Evolutionary conservation across 2,113 vertebrate genomes (phyloP), one percentile per base, ranked within the genome.

Genomic region (Bos indicus): DNA sequence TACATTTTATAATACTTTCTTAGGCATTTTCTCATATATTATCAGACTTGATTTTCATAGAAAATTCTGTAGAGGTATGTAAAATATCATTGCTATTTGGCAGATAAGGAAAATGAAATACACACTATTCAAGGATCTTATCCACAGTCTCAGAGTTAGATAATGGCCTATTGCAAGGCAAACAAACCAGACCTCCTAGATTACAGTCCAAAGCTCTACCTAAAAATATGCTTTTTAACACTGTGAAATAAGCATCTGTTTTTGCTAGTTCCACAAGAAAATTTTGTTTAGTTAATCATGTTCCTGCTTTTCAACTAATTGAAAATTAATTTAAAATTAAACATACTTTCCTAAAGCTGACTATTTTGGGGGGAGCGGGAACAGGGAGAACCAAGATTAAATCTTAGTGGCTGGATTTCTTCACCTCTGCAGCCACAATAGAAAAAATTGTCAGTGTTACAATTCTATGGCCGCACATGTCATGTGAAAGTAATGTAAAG

Each of bases 51-150:
- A 46, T 93, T 90, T 97, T 97, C 48, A 56, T 57, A 82, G 92
- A 67, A 97, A 94, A 88, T 67, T 80, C 25, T 82, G 5, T 90
- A 88, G 77, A 81, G 7, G 9, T 96, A 77, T 91, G 64, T 93
- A 96, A 96, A 97, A 83, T 95, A 86, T 88, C 74, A 82, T 80
- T 88, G 71, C 62, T 86, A n/a, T 95, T 94, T 46, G 23, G 84
- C 19, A 84, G 86, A 96, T 93, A 95, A 95, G 48, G 17, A 91
- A 92, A 94, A 96, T 94, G 52, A 97, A 92, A 86, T 94, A 57
- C 12, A 40, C 1, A n/a, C 43, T 71, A 46, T 84, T 97, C 67
- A 95, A 86, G 77, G 54, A 46, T 78, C 43, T 95, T 96, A 95
- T 84, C 77, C 85, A 90, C 88, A 88, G 88, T 92, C 51, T 86